phyloP scores from a whole-genome alignment of 2,113 vertebrate species.

The Melozone crissalis region DNA sequence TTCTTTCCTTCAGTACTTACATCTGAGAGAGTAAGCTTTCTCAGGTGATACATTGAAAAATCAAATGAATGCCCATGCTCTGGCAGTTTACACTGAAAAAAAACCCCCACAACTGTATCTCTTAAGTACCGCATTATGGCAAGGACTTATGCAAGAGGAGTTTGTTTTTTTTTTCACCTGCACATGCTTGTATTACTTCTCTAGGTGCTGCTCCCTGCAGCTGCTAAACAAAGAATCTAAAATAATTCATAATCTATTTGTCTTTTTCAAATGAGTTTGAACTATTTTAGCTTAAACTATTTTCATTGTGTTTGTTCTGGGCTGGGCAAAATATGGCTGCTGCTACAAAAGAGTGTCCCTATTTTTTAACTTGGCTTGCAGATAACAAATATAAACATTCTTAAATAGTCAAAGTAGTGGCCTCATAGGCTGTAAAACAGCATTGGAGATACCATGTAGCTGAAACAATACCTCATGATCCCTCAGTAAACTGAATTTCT shows the following conservation, averaged over 20 bases:
- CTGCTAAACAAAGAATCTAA: too few relatives aligned
- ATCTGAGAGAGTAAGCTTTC: background rate
- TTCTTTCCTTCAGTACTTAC: background rate
- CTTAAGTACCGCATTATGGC: background rate
- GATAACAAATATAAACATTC: background rate
- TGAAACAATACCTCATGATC: background rate
- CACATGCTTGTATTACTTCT: too few relatives aligned
- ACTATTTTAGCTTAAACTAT: too few relatives aligned
- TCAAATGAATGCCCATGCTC: background rate
- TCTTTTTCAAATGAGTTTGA: too few relatives aligned
- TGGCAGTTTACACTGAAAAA: background rate
- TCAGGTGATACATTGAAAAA: background rate
- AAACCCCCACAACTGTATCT: fast-evolving
- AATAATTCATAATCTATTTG: too few relatives aligned
- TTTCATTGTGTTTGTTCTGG: too few relatives aligned
- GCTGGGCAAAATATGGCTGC: too few relatives aligned
- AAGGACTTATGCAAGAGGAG: background rate
- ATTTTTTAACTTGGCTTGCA: background rate
- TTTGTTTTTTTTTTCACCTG: too few relatives aligned
- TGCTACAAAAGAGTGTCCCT: background rate
- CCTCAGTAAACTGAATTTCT: background rate
- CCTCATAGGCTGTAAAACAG: background rate
- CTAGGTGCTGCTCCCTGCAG: too few relatives aligned
- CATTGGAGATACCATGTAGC: background rate
- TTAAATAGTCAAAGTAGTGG: background rate